phyloP scores from a whole-genome alignment of 1,140 invertebrate genomes.

The Brachionus plicatilis region DNA sequence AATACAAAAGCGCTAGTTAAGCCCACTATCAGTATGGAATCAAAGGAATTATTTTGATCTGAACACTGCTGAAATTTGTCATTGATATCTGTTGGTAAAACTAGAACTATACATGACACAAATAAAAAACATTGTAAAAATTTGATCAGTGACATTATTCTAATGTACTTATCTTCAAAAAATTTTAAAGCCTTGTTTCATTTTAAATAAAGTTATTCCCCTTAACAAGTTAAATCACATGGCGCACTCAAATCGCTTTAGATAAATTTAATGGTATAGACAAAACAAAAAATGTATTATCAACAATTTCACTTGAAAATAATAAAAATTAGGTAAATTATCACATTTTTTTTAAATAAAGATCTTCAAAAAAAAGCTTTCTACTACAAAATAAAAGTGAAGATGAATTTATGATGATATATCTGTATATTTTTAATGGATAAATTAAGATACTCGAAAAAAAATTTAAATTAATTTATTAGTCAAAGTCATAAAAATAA shows the following conservation, averaged over 20 bases:
- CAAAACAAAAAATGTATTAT: background rate
- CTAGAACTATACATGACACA: background rate
- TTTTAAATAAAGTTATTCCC: background rate
- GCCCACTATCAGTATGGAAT: background rate
- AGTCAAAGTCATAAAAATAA: background rate
- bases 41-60: background rate
- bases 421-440: background rate
- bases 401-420: background rate
- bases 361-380: background rate
- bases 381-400: background rate
- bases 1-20: slow-evolving; percentile 8
- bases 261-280: background rate
- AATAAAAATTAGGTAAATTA: background rate
- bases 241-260: background rate
- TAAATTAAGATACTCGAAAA: background rate
- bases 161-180: background rate
- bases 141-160: background rate
- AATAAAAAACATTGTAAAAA: background rate
- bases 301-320: background rate
- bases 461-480: background rate
- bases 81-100: background rate
- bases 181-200: background rate
- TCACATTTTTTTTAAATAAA: background rate
- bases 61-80: background rate
- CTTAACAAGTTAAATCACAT: background rate